phyloP scores from a whole-genome alignment of 2,888 invertebrate genomes.

The Notodonta dromedarius region DNA sequence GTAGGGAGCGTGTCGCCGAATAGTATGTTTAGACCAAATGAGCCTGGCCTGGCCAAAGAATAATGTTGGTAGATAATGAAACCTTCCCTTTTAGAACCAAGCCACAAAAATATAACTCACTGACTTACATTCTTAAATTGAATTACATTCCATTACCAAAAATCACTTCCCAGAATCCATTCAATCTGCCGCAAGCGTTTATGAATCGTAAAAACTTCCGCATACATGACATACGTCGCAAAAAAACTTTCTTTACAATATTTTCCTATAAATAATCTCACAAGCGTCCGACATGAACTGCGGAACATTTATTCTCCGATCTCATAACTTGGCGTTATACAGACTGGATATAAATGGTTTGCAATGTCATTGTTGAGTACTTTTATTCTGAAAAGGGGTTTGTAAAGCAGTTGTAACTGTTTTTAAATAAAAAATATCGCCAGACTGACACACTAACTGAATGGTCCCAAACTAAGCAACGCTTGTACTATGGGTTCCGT shows the following conservation, averaged over 20 bases:
- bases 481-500: too few relatives aligned
- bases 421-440: too few relatives aligned
- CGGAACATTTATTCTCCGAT: slow-evolving; percentile 24
- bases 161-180: slow-evolving; percentile 10
- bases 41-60: too few relatives aligned
- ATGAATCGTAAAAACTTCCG: slow-evolving; percentile 23
- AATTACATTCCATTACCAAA: slow-evolving; percentile 1
- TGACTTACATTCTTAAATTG: too few relatives aligned
- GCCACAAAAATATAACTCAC: not conserved
- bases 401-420: too few relatives aligned
- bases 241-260: slow-evolving; percentile 23
- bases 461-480: too few relatives aligned
- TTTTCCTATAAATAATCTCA: slow-evolving; percentile 35
- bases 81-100: too few relatives aligned
- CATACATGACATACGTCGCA: slow-evolving; percentile 15
- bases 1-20: too few relatives aligned
- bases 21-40: too few relatives aligned
- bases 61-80: too few relatives aligned
- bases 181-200: slow-evolving; percentile 24
- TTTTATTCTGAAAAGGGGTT: too few relatives aligned
- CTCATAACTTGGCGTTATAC: slow-evolving; percentile 9
- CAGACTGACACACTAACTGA: too few relatives aligned
- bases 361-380: not conserved
- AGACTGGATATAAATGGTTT: not conserved
- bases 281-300: slow-evolving; percentile 23